phyloP scores from a whole-genome alignment of 2,888 invertebrate species.

The Mythimna vitellina region DNA sequence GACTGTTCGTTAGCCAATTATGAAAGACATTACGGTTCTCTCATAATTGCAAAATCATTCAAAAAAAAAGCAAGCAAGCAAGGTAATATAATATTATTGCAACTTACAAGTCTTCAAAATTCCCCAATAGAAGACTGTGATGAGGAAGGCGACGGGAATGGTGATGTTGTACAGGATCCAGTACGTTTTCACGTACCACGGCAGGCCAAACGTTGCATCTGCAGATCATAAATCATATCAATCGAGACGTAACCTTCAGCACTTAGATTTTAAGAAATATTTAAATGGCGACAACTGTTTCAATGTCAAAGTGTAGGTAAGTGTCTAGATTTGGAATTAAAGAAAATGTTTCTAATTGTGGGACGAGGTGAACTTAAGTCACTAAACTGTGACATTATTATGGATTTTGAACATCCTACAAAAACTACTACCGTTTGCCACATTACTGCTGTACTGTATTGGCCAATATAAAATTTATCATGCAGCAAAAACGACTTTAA shows the following conservation, averaged over 20 bases:
- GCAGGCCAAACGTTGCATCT: slow-evolving; percentile 84
- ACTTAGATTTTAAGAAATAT: slow-evolving; percentile 8
- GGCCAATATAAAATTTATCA: slow-evolving; percentile 27
- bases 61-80: no score
- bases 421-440: slow-evolving; percentile 18
- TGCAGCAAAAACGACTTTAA: slow-evolving; percentile 16
- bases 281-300: slow-evolving; percentile 23
- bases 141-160: slow-evolving; percentile 86
- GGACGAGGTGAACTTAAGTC: slow-evolving; percentile 27
- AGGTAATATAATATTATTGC: background rate
- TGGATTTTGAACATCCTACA: slow-evolving; percentile 10
- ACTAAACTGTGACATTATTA: background rate
- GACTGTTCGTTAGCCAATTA: no score
- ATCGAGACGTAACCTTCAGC: slow-evolving; percentile 21
- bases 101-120: slow-evolving; percentile 82
- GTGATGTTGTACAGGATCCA: slow-evolving; percentile 89
- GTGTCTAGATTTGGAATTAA: background rate
- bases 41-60: no score
- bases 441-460: slow-evolving; percentile 6
- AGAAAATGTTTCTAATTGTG: slow-evolving; percentile 16
- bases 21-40: no score
- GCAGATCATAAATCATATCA: slow-evolving; percentile 42
- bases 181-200: slow-evolving; percentile 86
- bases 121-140: slow-evolving; percentile 88
- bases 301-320: slow-evolving; percentile 40